phyloP scores from a whole-genome alignment of 2,888 invertebrate genomes.

The Mylabris sibirica region DNA sequence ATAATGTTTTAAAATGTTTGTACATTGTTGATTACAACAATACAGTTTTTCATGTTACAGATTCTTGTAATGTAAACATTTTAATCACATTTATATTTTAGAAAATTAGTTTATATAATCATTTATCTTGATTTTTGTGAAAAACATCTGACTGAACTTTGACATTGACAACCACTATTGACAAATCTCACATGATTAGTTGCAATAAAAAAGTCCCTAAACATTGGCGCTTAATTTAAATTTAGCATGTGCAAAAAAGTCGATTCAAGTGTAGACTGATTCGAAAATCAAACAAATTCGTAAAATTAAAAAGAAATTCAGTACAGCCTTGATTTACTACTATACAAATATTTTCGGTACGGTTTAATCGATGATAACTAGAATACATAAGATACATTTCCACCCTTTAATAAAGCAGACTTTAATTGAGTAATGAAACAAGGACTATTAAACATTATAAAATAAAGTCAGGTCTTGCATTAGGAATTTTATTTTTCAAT shows the following conservation, averaged over 20 bases:
- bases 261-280: too few species aligned
- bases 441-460: too few species aligned
- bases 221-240: conserved; percentile 19
- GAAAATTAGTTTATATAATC: conserved; percentile 22
- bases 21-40: background rate
- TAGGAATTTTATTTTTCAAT: too few species aligned
- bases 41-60: background rate
- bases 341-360: too few species aligned
- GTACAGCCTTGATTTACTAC: too few species aligned
- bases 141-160: conserved; percentile 17
- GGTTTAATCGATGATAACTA: too few species aligned
- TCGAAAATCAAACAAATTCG: too few species aligned
- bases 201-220: conserved; percentile 19
- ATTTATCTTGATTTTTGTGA: background rate
- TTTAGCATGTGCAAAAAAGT: background rate
- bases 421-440: too few species aligned
- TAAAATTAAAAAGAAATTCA: too few species aligned
- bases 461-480: too few species aligned
- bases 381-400: too few species aligned
- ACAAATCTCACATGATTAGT: conserved; percentile 25
- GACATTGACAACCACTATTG: conserved; percentile 25
- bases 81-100: conserved; percentile 18
- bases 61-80: conserved; percentile 3
- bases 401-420: too few species aligned
- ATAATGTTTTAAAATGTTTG: background rate